Evolutionary conservation across 2,113 vertebrate species (phyloP).

Genomic region (Pagrus major): DNA sequence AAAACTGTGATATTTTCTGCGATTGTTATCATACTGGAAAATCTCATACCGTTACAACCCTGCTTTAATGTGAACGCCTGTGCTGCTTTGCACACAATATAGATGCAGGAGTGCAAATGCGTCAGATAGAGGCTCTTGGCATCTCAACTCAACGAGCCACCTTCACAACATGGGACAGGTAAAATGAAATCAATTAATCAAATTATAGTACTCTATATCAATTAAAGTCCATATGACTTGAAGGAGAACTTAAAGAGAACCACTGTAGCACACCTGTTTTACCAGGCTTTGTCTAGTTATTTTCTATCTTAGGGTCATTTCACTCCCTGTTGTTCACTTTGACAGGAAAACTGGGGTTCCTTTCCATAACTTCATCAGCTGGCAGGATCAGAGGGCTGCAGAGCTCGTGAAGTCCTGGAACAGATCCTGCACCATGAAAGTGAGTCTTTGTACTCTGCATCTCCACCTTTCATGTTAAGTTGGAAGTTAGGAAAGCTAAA

Average conservation of each 20-base stretch:
- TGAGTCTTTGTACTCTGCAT: constrained; percentile 70
- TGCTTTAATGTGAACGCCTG: neutral
- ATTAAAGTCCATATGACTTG: neutral
- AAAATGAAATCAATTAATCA: constrained; percentile 53
- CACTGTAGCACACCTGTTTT: neutral
- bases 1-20: too few relatives aligned
- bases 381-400: constrained; percentile 93
- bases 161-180: constrained; percentile 96
- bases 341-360: constrained; percentile 90
- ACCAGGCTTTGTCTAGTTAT: neutral
- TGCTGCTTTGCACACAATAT: constrained; percentile 1
- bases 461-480: neutral
- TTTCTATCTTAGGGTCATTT: neutral
- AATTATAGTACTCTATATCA: neutral
- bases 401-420: constrained; percentile 95
- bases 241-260: neutral
- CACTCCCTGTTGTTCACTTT: neutral
- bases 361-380: constrained; percentile 98
- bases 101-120: constrained; percentile 92
- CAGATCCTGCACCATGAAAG: constrained; percentile 90
- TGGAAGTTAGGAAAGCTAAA: neutral
- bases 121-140: constrained; percentile 91
- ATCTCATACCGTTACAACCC: too few relatives aligned
- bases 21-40: too few relatives aligned
- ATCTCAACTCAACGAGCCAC: constrained; percentile 94